These are phyloP conservation scores for Cyanoderma ruficeps DNA, from an alignment of 2,113 vertebrate genomes.

Conservation along the genomic window DNA sequence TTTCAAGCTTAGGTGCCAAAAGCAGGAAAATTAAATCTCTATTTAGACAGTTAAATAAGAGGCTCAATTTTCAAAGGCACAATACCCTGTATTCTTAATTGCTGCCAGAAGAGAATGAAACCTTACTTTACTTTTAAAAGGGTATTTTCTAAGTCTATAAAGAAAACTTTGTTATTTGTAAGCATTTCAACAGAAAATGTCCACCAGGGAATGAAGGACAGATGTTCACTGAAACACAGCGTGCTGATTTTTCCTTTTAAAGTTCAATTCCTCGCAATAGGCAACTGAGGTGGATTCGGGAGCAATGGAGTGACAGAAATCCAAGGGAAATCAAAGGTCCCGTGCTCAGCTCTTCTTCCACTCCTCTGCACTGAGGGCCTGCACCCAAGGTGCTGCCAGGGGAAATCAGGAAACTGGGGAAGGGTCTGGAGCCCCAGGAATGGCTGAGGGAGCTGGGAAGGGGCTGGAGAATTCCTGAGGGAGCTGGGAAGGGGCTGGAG, in stretches of 20 bases:
- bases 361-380: background rate
- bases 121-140: background rate
- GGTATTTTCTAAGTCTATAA: background rate
- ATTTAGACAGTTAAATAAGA: conserved; percentile 61
- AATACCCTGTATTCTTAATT: background rate
- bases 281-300: background rate
- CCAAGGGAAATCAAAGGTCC: background rate
- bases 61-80: conserved; percentile 28
- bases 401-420: background rate
- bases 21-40: conserved; percentile 47
- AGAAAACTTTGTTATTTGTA: background rate
- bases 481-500: background rate
- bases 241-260: background rate
- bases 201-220: background rate
- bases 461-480: background rate
- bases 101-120: conserved; percentile 9
- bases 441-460: background rate
- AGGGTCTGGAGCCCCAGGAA: background rate
- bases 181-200: background rate
- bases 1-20: conserved; percentile 60
- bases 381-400: background rate
- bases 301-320: background rate
- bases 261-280: background rate
- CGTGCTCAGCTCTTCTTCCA: background rate
- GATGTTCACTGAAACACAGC: background rate